Conservation (phyloP, 2,797 vertebrate genomes). For the Buceros bicornis region DNA sequence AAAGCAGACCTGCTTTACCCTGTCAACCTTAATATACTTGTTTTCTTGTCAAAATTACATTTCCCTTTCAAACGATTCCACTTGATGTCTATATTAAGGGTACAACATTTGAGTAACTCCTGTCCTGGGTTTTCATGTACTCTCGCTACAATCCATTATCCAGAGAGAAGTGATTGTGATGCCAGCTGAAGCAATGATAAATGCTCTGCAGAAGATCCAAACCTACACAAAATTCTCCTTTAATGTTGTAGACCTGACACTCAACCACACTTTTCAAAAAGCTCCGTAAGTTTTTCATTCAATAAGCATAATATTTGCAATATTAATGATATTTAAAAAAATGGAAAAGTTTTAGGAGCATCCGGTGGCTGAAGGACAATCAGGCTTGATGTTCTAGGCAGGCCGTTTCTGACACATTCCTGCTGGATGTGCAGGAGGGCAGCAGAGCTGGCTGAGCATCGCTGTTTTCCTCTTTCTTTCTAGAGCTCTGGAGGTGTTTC, state of each 20-base stretch:
- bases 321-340: neutral
- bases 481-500: neutral
- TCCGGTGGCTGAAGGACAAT: neutral
- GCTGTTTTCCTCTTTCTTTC: neutral
- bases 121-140: neutral
- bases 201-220: neutral
- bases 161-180: neutral
- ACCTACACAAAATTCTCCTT: neutral
- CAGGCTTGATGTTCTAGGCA: neutral
- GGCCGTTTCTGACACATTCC: neutral
- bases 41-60: constrained; percentile 50
- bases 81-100: constrained; percentile 22
- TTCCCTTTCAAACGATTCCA: neutral
- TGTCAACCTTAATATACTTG: constrained; percentile 29
- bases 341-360: neutral
- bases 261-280: neutral
- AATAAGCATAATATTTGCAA: neutral
- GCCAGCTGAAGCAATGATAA: neutral
- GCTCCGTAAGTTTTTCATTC: neutral
- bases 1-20: constrained; percentile 26
- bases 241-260: neutral
- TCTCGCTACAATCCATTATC: neutral
- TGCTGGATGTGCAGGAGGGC: neutral
- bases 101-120: constrained; percentile 13
- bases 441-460: neutral